Evolutionary conservation across 2,888 invertebrate species (phyloP).

Genomic region (Drosophila peninsularis): DNA sequence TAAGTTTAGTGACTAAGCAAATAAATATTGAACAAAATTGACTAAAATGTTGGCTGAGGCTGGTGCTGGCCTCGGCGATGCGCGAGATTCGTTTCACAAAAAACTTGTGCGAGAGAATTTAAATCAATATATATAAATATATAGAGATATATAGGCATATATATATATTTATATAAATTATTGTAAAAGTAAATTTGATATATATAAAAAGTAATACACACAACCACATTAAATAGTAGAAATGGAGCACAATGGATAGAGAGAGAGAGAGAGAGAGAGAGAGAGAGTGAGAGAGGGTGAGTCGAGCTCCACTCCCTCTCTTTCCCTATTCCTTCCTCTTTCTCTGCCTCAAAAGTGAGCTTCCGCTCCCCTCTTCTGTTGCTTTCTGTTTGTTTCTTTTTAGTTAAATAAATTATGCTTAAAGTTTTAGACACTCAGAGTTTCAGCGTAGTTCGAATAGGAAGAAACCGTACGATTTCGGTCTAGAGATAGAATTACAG

Average conservation of each 20-base stretch:
- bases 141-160: neutral
- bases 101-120: slow-evolving; percentile 58
- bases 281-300: neutral
- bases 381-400: neutral
- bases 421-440: slow-evolving; percentile 73
- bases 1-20: slow-evolving; percentile 60
- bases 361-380: neutral
- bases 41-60: slow-evolving; percentile 62
- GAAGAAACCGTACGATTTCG: slow-evolving; percentile 70
- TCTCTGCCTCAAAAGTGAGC: slow-evolving; percentile 17
- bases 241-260: slow-evolving; percentile 51
- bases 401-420: slow-evolving; percentile 51
- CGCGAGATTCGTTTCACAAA: slow-evolving; percentile 63
- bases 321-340: neutral
- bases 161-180: slow-evolving; percentile 17
- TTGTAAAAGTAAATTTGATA: slow-evolving; percentile 47
- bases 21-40: slow-evolving; percentile 49
- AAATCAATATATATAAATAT: slow-evolving; percentile 14
- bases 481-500: slow-evolving; percentile 34
- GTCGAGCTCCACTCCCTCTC: neutral
- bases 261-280: slow-evolving; percentile 1
- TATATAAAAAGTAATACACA: slow-evolving; percentile 75
- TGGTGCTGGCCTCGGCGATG: slow-evolving; percentile 44
- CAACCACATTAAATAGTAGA: slow-evolving; percentile 74
- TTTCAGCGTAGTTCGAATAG: slow-evolving; percentile 72